Conservation (phyloP, 2,797 vertebrate genomes). For the Acanthornis magna region DNA sequence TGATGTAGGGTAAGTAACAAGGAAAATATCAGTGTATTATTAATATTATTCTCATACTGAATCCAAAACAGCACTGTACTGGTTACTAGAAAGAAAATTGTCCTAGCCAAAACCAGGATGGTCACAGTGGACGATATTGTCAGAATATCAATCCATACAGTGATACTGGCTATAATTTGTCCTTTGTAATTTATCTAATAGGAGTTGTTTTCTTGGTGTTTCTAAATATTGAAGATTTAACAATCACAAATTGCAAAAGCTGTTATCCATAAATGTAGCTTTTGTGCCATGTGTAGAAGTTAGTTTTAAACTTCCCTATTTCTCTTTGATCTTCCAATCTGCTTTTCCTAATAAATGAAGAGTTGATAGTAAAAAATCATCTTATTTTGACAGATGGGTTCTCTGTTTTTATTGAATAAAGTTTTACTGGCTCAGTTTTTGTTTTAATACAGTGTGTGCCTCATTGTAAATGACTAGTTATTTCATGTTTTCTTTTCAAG, state of each 20-base stretch:
- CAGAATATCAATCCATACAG: not conserved
- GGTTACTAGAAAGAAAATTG: not conserved
- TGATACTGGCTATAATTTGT: not conserved
- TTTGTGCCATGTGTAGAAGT: not conserved
- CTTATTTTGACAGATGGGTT: not conserved
- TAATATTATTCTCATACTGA: not conserved
- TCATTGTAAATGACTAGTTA: not conserved
- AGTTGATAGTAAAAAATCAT: not conserved
- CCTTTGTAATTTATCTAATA: not conserved
- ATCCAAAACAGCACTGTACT: not conserved
- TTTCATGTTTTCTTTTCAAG: not conserved
- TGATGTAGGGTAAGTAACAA: not conserved
- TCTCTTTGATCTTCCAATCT: not conserved
- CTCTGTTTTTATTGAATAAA: not conserved
- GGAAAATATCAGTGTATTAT: not conserved
- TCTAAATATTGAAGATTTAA: not conserved
- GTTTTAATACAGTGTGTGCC: not conserved
- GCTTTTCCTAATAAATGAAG: not conserved
- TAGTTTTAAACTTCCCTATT: not conserved
- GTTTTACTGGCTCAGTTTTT: not conserved
- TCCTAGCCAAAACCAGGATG: not conserved
- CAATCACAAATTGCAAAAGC: not conserved
- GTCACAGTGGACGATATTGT: not conserved
- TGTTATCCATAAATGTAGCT: not conserved
- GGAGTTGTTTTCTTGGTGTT: not conserved